Percentiles rank a stretch among this genome's conserved stretches.
Conservation (phyloP, 1,140 invertebrate genomes). For the Drosophila malerkotliana region DNA sequence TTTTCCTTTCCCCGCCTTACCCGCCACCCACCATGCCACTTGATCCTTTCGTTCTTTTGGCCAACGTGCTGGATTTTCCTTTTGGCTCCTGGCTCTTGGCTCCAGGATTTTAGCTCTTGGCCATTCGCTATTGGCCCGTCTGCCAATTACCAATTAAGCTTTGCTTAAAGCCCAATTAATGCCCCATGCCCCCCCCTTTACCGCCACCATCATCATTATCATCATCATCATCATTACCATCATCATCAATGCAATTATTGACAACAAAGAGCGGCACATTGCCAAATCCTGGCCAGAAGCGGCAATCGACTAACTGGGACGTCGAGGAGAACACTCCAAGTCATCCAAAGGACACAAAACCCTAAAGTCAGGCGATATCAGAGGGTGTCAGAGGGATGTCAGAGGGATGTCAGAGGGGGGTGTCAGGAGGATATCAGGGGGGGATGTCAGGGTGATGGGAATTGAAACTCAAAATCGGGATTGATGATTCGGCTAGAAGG, state of each 20-base stretch:
- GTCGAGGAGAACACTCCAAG: slow-evolving; percentile 25
- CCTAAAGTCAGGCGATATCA: not conserved
- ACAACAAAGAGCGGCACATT: slow-evolving; percentile 72
- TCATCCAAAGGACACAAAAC: slow-evolving; percentile 16
- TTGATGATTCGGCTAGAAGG: slow-evolving; percentile 6
- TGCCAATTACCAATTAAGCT: slow-evolving; percentile 76
- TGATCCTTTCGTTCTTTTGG: slow-evolving; percentile 33
- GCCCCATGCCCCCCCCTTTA: slow-evolving; percentile 5
- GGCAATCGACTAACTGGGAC: slow-evolving; percentile 49
- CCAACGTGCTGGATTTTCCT: slow-evolving; percentile 10
- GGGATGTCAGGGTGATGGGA: not conserved
- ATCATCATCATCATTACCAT: slow-evolving; percentile 42
- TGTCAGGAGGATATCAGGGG: too few relatives aligned
- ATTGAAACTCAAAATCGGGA: not conserved
- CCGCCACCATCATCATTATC: slow-evolving; percentile 1
- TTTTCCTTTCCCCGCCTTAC: slow-evolving; percentile 10
- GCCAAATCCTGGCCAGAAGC: slow-evolving; percentile 56
- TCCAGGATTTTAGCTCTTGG: not conserved
- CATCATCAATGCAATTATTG: slow-evolving; percentile 80
- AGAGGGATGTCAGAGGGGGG: too few relatives aligned
- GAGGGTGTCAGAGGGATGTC: too few relatives aligned
- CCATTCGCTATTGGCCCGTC: slow-evolving; percentile 4
- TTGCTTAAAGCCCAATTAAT: slow-evolving; percentile 78
- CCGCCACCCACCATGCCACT: slow-evolving; percentile 1
- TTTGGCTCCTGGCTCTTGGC: not conserved